Conservation (phyloP, 2,113 vertebrate species). For the Percina caprodes region DNA sequence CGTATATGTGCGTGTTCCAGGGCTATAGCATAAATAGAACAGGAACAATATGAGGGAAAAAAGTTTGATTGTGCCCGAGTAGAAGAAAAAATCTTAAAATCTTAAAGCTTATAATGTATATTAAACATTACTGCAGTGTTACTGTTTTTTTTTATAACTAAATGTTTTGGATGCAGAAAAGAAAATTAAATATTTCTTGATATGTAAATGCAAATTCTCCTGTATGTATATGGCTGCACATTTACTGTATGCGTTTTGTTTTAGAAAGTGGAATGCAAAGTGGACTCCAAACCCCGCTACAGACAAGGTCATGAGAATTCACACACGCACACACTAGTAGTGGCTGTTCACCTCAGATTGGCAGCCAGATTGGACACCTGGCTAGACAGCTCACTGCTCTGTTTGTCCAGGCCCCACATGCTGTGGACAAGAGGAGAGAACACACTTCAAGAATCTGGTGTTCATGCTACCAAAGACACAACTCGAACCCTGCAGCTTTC, state of each 20-base stretch:
- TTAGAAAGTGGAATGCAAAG: conserved; percentile 23
- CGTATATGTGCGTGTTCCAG: background rate
- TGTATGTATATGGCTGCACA: background rate
- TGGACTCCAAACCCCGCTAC: conserved; percentile 27
- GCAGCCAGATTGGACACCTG: conserved; percentile 86
- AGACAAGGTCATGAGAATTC: conserved; percentile 67
- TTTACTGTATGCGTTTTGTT: background rate
- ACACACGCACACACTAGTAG: conserved; percentile 72
- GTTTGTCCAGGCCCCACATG: conserved; percentile 89
- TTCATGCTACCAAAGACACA: conserved; percentile 42
- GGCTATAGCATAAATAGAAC: background rate
- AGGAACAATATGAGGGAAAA: background rate
- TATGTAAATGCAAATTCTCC: background rate
- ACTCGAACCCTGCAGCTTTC: conserved; percentile 3
- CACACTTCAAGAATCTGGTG: conserved; percentile 76
- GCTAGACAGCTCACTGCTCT: conserved; percentile 87
- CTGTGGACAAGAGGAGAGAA: conserved; percentile 85
- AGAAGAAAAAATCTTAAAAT: too few species aligned
- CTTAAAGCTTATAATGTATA: background rate
- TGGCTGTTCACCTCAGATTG: conserved; percentile 87
- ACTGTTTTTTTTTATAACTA: background rate
- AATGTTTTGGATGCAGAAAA: background rate
- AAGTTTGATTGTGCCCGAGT: too few species aligned
- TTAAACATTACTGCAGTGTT: background rate
- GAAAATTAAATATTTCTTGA: background rate